Percentiles rank a stretch among this genome's conserved stretches.
These are phyloP conservation scores for Andricus grossulariae DNA, from an alignment of 1,140 invertebrate species.

Conservation along the genomic window DNA sequence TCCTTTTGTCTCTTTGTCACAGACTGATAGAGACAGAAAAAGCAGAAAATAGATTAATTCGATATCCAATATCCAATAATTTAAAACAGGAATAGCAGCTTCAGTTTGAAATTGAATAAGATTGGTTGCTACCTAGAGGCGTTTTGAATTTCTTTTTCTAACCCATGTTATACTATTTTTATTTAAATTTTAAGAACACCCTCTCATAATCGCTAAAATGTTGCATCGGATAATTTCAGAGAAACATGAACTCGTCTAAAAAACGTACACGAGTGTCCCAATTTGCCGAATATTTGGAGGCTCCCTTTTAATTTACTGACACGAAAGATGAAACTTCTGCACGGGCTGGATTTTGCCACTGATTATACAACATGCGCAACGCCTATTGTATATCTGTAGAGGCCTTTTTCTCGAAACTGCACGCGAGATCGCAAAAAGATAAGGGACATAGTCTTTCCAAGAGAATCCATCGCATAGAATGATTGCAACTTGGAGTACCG, in stretches of 20 bases:
- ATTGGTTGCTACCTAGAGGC: no score
- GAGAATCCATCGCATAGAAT: neutral
- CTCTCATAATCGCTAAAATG: no score
- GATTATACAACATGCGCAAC: neutral
- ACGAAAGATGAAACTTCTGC: constrained; percentile 13
- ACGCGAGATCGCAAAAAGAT: constrained; percentile 20
- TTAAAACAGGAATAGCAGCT: no score
- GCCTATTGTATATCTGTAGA: constrained; percentile 7
- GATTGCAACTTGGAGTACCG: neutral
- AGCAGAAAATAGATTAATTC: neutral
- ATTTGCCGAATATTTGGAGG: constrained; percentile 3
- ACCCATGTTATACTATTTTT: no score
- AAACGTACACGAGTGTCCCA: neutral
- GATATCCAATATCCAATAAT: neutral
- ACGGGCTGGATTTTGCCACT: neutral
- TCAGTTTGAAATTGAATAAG: no score
- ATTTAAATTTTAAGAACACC: no score
- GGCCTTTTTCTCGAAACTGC: constrained; percentile 14
- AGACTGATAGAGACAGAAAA: no score
- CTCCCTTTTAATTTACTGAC: constrained; percentile 23
- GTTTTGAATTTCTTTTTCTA: no score
- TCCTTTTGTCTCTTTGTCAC: neutral
- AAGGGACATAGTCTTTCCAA: neutral
- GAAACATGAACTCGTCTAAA: neutral
- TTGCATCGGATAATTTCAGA: constrained; percentile 8